Base-by-base conservation (phyloP, 2,888 invertebrate genomes). In the Elaeidobius kamerunicus region DNA sequence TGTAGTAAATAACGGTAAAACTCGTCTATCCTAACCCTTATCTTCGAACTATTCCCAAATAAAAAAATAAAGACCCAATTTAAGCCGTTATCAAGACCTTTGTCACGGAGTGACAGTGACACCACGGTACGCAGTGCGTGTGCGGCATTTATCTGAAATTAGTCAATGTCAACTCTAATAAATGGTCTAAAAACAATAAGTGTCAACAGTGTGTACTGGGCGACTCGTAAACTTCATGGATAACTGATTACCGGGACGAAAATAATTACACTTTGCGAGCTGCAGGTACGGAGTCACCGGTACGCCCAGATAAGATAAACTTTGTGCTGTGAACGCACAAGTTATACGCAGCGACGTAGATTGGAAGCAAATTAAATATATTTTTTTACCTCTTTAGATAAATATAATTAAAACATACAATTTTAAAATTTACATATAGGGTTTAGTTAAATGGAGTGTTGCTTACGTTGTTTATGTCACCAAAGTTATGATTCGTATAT, bases 101-200 rank as follows among this genome's bases (percentile, higher is more conserved):
- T 39, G 44, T 55, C 55, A 55, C 15, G 12, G 20, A 42, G 36
- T 46, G 50, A 45, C 43, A 32, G 34, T 23, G 40, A 39, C 36
- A 27, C 39, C 30, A 41, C 1, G 35, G 14, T n/a, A n/a, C n/a
- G n/a, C n/a, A 27, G 34, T 23, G 34, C 23, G 39, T 55, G 49
- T 50, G 49, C 49, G 50, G 48, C 48, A 38, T 35, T 36, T 28
- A 41, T 39, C 50, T 17, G 16, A 51, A 52, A 56, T 56, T 56
- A 52, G 52, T 56, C 52, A 56, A 35, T 27, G 52, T 52, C 56
- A 46, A 30, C 35, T 35, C 28, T 45, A 52, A 56, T 56, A 56
- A 52, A 49, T 56, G 44, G 44, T 48, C 44, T 30, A 44, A 52
- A 56, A 52, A 48, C 49, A 49, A 56, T 56, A 56, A 56, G 56